Base-by-base conservation (phyloP, 2,113 vertebrate species). In the Amphiprion percula region DNA sequence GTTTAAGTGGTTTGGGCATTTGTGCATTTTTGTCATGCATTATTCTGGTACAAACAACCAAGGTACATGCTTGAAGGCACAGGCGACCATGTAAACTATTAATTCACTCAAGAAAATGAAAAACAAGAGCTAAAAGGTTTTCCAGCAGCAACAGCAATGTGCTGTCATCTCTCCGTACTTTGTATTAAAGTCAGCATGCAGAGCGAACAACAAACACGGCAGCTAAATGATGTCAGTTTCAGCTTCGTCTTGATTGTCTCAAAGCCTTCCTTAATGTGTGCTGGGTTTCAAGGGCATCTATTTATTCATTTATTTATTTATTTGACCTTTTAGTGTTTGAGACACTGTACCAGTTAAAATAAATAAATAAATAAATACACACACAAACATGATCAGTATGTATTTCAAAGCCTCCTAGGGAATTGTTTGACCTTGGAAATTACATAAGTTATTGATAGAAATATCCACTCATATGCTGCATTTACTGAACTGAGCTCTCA, bases 1-100 rank as follows among this genome's bases (percentile, higher is more conserved):
- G 67, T 69, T 84, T 82, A 67, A 90, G 68, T 74, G 72, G 68
- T 52, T 3, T 39, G 50, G 73, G 68, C 64, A 69, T 44, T 33
- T 46, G 15, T 84, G 73, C 46, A 56, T 74, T 83, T 83, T 84
- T 69, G 55, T 72, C 53, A 41, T 73, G 71, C 58, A 65, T 75
- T 77, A 88, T 49, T 15, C 69, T 72, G 54, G 65, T 65, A 47
- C 26, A 86, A 82, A 72, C 44, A 74, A 66, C 41, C 12, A 23
- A 67, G 28, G 49, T 68, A 37, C 61, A 75, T 44, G 55, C 63
- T 60, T 46, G 24, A 39, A 74, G 62, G 63, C 70, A 77, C 21
- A 68, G 73, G 54, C 28, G 26, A 55, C 5, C 47, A 39, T 54
- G 30, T 71, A 23, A 71, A 78, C 56, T 73, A 61, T 69, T 55